Conservation (phyloP, 2,113 vertebrate species). For the Actinemys pallida region DNA sequence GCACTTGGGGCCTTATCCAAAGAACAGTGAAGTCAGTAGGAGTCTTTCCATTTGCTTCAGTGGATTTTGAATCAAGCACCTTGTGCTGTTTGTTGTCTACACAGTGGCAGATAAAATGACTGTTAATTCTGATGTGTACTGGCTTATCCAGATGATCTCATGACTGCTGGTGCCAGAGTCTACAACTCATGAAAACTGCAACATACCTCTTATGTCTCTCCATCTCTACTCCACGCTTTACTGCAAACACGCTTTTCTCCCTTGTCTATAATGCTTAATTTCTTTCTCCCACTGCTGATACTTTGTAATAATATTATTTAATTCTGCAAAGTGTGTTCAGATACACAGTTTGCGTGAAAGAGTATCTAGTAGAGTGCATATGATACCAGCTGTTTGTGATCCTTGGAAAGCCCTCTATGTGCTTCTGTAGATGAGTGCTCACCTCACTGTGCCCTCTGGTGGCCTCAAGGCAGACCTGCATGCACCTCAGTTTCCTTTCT, state of each 20-base stretch:
- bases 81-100: constrained; percentile 54
- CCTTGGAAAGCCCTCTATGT: not conserved
- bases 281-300: not conserved
- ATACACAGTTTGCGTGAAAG: not conserved
- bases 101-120: constrained; percentile 26
- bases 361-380: not conserved
- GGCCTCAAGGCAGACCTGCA: not conserved
- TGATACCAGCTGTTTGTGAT: not conserved
- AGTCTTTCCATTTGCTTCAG: constrained; percentile 48
- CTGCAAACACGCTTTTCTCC: not conserved
- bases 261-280: not conserved
- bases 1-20: constrained; percentile 68
- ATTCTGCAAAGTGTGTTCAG: not conserved
- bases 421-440: not conserved
- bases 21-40: constrained; percentile 64
- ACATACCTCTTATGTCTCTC: not conserved
- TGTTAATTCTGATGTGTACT: not conserved
- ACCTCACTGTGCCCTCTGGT: not conserved
- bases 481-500: not conserved
- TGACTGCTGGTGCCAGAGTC: not conserved
- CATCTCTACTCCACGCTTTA: not conserved
- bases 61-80: constrained; percentile 65
- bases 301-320: not conserved
- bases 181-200: not conserved
- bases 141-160: not conserved